Conservation (phyloP, 1,140 invertebrate species). For the Scylla paramamosain region DNA sequence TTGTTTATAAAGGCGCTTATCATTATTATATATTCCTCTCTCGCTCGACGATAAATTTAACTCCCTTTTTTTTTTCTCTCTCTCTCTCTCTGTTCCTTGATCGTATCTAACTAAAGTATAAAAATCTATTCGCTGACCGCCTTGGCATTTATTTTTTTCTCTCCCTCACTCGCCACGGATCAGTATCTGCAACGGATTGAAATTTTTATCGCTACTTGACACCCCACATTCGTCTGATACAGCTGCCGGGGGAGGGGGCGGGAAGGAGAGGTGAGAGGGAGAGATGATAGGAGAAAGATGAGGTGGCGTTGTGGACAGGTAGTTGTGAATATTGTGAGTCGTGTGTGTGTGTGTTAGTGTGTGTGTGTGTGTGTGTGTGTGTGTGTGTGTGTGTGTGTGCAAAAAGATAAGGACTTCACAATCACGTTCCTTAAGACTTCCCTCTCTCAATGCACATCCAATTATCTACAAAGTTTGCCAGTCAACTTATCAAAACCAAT, state of each 20-base stretch:
- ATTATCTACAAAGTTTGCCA: too few species aligned
- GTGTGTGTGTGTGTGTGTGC: conserved; percentile 8
- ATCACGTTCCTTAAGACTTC: too few species aligned
- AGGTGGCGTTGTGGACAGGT: neutral
- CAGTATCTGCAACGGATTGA: neutral
- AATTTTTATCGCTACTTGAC: conserved; percentile 2
- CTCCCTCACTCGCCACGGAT: neutral
- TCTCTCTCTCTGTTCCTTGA: neutral
- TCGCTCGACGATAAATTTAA: neutral
- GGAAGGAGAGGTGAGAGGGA: neutral
- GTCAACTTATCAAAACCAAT: too few species aligned
- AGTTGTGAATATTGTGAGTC: neutral
- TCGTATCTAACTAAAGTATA: neutral
- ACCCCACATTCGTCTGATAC: neutral
- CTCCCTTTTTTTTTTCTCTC: neutral
- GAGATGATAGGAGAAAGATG: neutral
- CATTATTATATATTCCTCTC: neutral
- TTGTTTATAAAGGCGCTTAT: neutral
- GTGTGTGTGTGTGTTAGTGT: neutral
- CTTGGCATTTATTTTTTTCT: neutral
- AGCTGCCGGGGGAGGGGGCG: neutral
- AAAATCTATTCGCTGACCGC: neutral
- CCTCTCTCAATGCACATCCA: neutral
- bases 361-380: conserved; percentile 11
- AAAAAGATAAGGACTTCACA: too few species aligned